Percentiles rank a stretch among this genome's conserved stretches.
These are phyloP conservation scores for Dreissena polymorpha DNA, from an alignment of 1,140 invertebrate genomes.

Conservation along the genomic window DNA sequence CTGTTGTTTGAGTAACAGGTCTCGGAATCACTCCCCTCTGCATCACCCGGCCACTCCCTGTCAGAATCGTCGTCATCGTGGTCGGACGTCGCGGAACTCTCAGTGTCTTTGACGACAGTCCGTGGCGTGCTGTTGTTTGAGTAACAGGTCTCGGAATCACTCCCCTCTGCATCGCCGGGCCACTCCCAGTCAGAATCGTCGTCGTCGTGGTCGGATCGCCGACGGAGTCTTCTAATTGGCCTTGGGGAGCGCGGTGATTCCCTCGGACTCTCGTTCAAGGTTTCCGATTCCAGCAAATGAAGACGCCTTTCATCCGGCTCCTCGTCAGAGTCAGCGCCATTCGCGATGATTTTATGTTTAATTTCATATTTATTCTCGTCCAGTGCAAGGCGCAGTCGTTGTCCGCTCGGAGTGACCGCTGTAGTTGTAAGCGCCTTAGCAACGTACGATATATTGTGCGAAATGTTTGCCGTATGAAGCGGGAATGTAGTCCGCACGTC, in stretches of 20 bases:
- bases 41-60: background rate
- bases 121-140: background rate
- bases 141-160: background rate
- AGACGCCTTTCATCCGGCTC: constrained; percentile 16
- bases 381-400: constrained; percentile 20
- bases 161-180: background rate
- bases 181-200: constrained; percentile 11
- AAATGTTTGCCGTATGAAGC: background rate
- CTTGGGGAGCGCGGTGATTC: constrained; percentile 1
- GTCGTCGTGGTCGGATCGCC: background rate
- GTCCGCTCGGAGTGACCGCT: constrained; percentile 28
- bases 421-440: constrained; percentile 9
- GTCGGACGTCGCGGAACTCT: no score
- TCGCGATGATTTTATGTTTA: background rate
- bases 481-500: background rate
- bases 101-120: background rate
- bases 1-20: background rate
- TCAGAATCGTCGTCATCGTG: no score
- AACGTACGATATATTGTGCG: background rate
- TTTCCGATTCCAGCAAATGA: constrained; percentile 9
- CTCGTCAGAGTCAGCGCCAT: constrained; percentile 5
- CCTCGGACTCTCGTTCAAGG: constrained; percentile 10
- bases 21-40: background rate
- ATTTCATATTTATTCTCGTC: constrained; percentile 30
- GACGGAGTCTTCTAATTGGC: no score